Percentiles rank a stretch among this genome's conserved stretches.
Evolutionary conservation across 2,888 invertebrate species (phyloP).

Genomic region (Cataglyphis altisquamis): DNA sequence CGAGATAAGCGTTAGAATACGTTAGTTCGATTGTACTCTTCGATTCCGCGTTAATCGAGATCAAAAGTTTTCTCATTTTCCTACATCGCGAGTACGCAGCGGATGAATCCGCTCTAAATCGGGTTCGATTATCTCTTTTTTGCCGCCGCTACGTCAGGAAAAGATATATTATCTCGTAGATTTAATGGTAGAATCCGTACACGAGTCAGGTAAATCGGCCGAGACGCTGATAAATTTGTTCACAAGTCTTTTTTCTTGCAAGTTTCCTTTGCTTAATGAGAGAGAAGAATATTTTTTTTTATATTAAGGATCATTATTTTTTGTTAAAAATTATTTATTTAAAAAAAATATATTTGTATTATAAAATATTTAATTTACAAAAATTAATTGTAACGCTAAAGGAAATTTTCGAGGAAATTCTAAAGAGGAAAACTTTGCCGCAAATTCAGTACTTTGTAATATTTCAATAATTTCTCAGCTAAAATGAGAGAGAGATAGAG

Average conservation of each 20-base stretch:
- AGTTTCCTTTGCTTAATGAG: neutral
- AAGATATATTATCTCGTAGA: slow-evolving; percentile 28
- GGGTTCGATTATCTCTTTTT: slow-evolving; percentile 32
- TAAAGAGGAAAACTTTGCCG: slow-evolving; percentile 19
- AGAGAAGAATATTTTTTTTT: neutral
- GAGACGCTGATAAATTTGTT: neutral
- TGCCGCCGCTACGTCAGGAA: neutral
- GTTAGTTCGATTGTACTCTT: slow-evolving; percentile 50
- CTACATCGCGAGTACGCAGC: neutral
- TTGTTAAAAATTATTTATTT: neutral
- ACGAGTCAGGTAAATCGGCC: slow-evolving; percentile 1
- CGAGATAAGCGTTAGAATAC: slow-evolving; percentile 12
- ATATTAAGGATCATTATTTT: neutral
- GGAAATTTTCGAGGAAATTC: slow-evolving; percentile 10
- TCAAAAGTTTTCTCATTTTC: slow-evolving; percentile 70
- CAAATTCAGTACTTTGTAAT: slow-evolving; percentile 30
- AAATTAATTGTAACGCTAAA: neutral
- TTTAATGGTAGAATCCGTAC: slow-evolving; percentile 11
- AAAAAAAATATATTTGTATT: neutral
- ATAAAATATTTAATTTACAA: neutral
- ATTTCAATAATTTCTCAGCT: slow-evolving; percentile 41
- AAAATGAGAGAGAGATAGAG: slow-evolving; percentile 32
- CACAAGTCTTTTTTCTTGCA: neutral
- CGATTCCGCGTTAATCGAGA: slow-evolving; percentile 63
- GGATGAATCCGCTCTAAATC: neutral